Evolutionary conservation across 1,140 invertebrate genomes (phyloP).

Genomic region (Ooceraea biroi): DNA sequence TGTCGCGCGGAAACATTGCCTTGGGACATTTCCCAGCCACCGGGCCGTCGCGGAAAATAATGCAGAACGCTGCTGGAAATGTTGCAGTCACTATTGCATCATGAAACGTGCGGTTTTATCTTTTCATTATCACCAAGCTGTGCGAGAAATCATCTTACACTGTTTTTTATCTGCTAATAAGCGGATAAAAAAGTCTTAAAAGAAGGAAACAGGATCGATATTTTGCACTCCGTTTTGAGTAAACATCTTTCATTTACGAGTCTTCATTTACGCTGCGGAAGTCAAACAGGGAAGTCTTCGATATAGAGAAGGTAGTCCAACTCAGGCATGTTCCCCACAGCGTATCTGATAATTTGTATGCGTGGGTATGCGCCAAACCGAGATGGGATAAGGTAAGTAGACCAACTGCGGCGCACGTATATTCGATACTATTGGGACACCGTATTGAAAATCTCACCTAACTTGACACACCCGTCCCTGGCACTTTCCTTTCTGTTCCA

Average conservation of each 20-base stretch:
- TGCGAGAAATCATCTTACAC: constrained; percentile 4
- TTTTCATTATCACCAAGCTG: constrained; percentile 5
- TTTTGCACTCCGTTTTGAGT: background rate
- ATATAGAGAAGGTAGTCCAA: background rate
- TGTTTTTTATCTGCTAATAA: constrained; percentile 2
- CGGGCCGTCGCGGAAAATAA: constrained; percentile 66
- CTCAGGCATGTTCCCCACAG: background rate
- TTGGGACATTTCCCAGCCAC: constrained; percentile 50
- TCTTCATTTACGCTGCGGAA: background rate
- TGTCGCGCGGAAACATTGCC: constrained; percentile 53
- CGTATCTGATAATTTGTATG: constrained; percentile 48
- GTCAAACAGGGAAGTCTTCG: background rate
- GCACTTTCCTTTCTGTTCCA: constrained; percentile 34
- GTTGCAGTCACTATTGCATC: constrained; percentile 29
- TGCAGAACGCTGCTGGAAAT: constrained; percentile 57
- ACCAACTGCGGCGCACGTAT: constrained; percentile 3
- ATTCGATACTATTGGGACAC: constrained; percentile 3
- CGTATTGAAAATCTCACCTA: constrained; percentile 52
- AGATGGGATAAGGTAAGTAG: constrained; percentile 17
- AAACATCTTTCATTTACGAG: background rate
- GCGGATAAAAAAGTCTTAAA: background rate
- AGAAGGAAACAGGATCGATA: background rate
- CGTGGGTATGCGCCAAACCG: constrained; percentile 5
- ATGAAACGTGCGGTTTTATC: constrained; percentile 41
- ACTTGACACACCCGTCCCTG: constrained; percentile 21